phyloP scores from a whole-genome alignment of 2,888 invertebrate genomes.

The Diarsia dahlii region DNA sequence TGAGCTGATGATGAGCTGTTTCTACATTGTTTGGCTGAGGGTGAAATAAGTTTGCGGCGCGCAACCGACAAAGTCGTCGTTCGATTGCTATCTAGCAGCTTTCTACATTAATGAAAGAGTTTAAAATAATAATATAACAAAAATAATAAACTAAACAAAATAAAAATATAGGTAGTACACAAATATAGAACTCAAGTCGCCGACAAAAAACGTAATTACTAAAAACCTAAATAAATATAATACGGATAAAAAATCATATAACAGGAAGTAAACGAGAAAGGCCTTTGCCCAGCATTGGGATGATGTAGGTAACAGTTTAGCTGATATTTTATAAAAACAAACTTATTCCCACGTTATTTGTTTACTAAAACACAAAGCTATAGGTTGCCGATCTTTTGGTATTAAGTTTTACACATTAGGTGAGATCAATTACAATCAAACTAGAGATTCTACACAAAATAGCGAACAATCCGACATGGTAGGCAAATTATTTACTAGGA shows the following conservation, averaged over 20 bases:
- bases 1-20: not conserved
- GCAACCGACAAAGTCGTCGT: not conserved
- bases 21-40: not conserved
- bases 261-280: no score
- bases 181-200: not conserved
- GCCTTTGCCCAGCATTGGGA: no score
- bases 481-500: not conserved
- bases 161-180: not conserved
- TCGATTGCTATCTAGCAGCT: not conserved
- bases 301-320: not conserved
- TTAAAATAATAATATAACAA: not conserved
- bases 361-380: not conserved
- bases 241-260: not conserved
- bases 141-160: not conserved
- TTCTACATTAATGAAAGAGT: not conserved
- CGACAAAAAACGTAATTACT: not conserved
- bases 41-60: not conserved
- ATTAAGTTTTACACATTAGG: not conserved
- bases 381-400: not conserved
- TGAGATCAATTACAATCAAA: not conserved
- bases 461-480: not conserved
- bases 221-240: constrained; percentile 9
- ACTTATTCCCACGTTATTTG: not conserved
- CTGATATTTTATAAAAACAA: not conserved
- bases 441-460: not conserved